Percentiles rank a stretch among this genome's conserved stretches.
Evolutionary conservation across 2,113 vertebrate species (phyloP).

Genomic region (Hiodon tergisus): DNA sequence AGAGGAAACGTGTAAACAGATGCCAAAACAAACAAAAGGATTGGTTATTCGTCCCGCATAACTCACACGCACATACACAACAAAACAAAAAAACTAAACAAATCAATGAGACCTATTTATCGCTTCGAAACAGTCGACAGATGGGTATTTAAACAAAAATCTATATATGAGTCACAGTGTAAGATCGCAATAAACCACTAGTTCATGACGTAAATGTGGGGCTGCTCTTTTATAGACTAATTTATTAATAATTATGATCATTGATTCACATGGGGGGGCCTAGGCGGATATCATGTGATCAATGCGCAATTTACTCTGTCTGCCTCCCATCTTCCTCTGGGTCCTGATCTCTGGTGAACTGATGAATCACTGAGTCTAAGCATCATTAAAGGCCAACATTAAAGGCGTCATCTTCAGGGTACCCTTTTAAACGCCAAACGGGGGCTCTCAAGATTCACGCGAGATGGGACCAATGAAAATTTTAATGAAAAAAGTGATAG

Average conservation of each 20-base stretch:
- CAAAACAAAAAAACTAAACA: not conserved
- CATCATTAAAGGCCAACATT: conserved; percentile 16
- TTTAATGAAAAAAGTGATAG: not conserved
- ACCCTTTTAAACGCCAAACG: conserved; percentile 10
- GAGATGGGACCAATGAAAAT: conserved; percentile 14
- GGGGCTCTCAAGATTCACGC: conserved; percentile 2
- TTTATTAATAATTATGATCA: not conserved
- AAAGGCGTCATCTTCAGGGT: conserved; percentile 12
- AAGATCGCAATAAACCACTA: not conserved
- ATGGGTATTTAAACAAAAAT: not conserved
- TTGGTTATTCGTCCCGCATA: no score
- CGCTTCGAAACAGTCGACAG: not conserved
- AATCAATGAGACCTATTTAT: not conserved
- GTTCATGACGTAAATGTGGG: not conserved
- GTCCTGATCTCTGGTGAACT: not conserved
- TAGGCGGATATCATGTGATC: not conserved
- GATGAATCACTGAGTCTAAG: not conserved
- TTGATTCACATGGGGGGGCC: not conserved
- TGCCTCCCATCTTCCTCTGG: not conserved
- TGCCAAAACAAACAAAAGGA: no score
- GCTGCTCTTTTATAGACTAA: not conserved
- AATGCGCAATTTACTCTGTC: not conserved
- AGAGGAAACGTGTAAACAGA: no score
- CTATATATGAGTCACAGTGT: not conserved
- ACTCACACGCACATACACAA: not conserved